These are phyloP conservation scores for Toxotes jaculatrix DNA, from an alignment of 2,113 vertebrate species.

Conservation along the genomic window DNA sequence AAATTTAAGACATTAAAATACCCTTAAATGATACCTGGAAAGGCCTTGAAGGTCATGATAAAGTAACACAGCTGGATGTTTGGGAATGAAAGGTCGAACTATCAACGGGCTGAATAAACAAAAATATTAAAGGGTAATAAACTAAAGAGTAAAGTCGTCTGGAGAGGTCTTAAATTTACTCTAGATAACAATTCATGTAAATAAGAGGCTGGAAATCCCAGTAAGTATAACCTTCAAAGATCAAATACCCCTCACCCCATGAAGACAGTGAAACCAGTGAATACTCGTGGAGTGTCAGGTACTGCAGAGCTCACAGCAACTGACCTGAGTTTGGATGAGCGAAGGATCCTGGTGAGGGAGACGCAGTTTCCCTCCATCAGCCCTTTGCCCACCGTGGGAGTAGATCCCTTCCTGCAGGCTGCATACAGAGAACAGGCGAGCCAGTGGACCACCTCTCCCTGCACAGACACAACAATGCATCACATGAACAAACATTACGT, in stretches of 20 bases:
- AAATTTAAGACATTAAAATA: not conserved
- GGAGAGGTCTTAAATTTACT: too few relatives aligned
- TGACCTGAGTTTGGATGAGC: conserved; percentile 94
- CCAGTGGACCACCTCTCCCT: conserved; percentile 97
- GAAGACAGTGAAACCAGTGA: too few relatives aligned
- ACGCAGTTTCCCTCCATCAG: conserved; percentile 97
- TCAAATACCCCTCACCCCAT: too few relatives aligned
- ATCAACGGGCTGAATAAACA: too few relatives aligned
- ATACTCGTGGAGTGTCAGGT: too few relatives aligned
- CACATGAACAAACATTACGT: not conserved
- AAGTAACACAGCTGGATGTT: not conserved
- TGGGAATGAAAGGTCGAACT: not conserved
- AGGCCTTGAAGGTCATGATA: not conserved
- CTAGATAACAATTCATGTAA: too few relatives aligned
- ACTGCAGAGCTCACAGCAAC: rapidly evolving
- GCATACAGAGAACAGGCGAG: conserved; percentile 94
- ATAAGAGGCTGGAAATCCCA: too few relatives aligned
- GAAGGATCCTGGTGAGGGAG: conserved; percentile 95
- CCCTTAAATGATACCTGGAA: not conserved
- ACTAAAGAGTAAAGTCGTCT: too few relatives aligned
- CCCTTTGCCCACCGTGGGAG: conserved; percentile 94
- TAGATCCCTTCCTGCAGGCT: conserved; percentile 92
- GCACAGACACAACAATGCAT: conserved; percentile 4
- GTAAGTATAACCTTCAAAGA: too few relatives aligned
- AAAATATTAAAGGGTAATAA: too few relatives aligned